Percentiles rank a stretch among this genome's conserved stretches.
phyloP scores from a whole-genome alignment of 2,797 vertebrate species.

The Serranus cabrilla region DNA sequence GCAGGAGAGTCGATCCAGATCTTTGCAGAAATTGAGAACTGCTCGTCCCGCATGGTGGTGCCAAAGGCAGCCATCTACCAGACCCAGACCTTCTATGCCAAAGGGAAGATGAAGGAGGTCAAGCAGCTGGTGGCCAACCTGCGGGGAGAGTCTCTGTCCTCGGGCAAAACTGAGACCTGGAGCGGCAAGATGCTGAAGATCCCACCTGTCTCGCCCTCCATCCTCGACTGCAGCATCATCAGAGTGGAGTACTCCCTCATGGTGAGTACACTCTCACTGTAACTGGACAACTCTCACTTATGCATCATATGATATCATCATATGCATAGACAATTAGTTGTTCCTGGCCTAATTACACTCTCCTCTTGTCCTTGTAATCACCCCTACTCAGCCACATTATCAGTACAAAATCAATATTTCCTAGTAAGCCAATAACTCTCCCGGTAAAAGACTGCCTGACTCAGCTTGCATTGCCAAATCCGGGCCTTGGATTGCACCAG shows the following conservation, averaged over 20 bases:
- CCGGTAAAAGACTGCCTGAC: constrained; percentile 48
- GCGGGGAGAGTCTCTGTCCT: constrained; percentile 95
- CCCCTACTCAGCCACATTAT: constrained; percentile 15
- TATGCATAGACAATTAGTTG: neutral
- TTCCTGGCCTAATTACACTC: neutral
- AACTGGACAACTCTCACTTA: neutral
- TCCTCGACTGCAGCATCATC: constrained; percentile 98
- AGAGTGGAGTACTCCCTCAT: constrained; percentile 97
- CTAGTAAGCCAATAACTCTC: constrained; percentile 37
- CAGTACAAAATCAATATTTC: constrained; percentile 52
- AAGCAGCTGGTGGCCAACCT: constrained; percentile 97
- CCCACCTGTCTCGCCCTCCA: constrained; percentile 96
- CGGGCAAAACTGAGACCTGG: constrained; percentile 98
- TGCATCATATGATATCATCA: no score
- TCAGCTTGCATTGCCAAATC: constrained; percentile 62
- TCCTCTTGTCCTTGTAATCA: constrained; percentile 5
- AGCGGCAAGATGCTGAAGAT: constrained; percentile 98
- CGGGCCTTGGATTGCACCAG: constrained; percentile 64
- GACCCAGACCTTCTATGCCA: constrained; percentile 98
- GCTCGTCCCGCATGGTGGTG: constrained; percentile 97
- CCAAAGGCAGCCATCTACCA: constrained; percentile 99
- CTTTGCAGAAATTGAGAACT: constrained; percentile 99
- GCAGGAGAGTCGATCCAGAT: constrained; percentile 99
- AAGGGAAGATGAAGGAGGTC: constrained; percentile 99
- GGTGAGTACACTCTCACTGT: constrained; percentile 81